Evolutionary conservation across 2,888 invertebrate genomes (phyloP).

Genomic region (Drosophila lacicola): DNA sequence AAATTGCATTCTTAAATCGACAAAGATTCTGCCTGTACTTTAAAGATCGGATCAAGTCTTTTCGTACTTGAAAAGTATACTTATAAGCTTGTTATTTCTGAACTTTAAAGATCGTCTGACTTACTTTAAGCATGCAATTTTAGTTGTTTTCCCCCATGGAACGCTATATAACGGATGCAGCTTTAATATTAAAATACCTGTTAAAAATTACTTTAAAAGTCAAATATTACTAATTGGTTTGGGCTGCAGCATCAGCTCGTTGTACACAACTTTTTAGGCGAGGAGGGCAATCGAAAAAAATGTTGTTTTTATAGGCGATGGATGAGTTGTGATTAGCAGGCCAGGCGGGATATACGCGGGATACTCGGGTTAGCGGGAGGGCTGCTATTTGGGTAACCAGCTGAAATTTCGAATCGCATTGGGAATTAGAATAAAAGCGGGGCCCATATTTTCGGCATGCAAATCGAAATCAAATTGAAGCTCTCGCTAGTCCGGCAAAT

Average conservation of each 20-base stretch:
- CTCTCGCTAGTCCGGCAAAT: conserved; percentile 10
- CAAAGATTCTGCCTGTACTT: too few species aligned
- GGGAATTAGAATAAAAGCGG: conserved; percentile 59
- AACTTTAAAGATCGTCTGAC: too few species aligned
- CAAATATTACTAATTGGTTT: conserved; percentile 12
- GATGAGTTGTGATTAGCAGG: conserved; percentile 41
- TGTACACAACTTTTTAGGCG: neutral
- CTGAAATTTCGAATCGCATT: conserved; percentile 30
- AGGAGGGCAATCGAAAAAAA: neutral
- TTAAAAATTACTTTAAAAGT: conserved; percentile 2
- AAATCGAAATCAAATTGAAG: conserved; percentile 68
- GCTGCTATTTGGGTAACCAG: conserved; percentile 1
- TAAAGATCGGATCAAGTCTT: too few species aligned
- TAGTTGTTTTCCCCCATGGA: too few species aligned
- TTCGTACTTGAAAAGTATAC: too few species aligned
- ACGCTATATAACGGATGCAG: too few species aligned
- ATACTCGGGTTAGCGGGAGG: neutral
- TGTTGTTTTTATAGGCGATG: conserved; percentile 14
- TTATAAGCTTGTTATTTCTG: too few species aligned
- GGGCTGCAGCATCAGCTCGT: neutral
- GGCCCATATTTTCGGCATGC: conserved; percentile 35
- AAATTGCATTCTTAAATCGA: too few species aligned
- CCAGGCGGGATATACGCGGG: neutral
- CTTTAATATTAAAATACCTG: conserved; percentile 4
- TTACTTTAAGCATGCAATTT: too few species aligned